Evolutionary conservation across 2,888 invertebrate genomes (phyloP).

Genomic region (Dinocampus coccinellae): DNA sequence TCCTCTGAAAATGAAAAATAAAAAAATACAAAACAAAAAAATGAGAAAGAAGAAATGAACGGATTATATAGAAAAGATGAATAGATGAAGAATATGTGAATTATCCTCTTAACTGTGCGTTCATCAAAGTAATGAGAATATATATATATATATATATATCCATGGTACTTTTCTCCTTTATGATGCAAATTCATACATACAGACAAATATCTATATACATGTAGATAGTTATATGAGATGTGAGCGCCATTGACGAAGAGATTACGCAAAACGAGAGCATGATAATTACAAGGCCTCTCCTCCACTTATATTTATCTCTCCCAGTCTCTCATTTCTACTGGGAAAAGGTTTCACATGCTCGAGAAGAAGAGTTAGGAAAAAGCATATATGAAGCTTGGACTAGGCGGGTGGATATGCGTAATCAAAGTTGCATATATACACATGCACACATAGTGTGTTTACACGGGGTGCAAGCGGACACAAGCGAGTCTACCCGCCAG

Average conservation of each 20-base stretch:
- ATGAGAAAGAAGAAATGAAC: background rate
- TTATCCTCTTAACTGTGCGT: background rate
- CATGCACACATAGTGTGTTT: background rate
- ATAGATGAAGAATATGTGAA: background rate
- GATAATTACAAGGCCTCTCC: slow-evolving; percentile 50
- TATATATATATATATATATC: too few relatives aligned
- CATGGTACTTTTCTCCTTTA: background rate
- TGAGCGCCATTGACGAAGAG: slow-evolving; percentile 44
- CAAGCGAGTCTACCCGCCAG: slow-evolving; percentile 2
- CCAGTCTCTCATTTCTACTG: background rate
- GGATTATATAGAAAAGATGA: background rate
- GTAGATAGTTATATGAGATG: slow-evolving; percentile 2
- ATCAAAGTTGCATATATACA: background rate
- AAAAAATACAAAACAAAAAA: slow-evolving; percentile 15
- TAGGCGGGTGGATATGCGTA: background rate
- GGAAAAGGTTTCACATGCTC: background rate
- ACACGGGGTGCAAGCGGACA: background rate
- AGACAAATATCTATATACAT: background rate
- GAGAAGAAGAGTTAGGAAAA: slow-evolving; percentile 8
- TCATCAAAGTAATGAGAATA: background rate
- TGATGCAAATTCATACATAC: background rate
- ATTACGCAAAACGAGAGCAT: slow-evolving; percentile 50
- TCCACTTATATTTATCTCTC: slow-evolving; percentile 15
- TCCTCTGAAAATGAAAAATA: slow-evolving; percentile 13
- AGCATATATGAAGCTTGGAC: background rate